A percentile compares a stretch with the other conserved stretches of the same genome.
Conservation (phyloP, 2,113 vertebrate genomes). For the Peromyscus polionotus region DNA sequence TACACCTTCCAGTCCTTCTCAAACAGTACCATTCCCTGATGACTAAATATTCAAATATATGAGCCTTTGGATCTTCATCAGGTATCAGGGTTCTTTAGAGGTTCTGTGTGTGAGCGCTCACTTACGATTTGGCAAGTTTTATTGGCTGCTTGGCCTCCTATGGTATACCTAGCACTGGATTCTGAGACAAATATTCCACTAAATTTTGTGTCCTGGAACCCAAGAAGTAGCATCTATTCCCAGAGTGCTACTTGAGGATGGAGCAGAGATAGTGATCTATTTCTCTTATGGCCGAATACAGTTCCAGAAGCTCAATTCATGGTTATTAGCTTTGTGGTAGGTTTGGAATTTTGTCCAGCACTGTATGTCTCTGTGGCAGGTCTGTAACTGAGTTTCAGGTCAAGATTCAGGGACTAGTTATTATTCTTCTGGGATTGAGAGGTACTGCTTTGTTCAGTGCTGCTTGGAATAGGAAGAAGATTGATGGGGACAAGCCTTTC, state of each 20-base stretch:
- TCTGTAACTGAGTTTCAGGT: too few relatives aligned
- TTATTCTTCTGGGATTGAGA: neutral
- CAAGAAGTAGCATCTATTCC: neutral
- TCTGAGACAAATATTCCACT: neutral
- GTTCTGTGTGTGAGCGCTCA: neutral
- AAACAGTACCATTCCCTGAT: neutral
- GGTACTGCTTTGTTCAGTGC: neutral
- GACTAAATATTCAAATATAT: neutral
- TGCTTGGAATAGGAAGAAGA: too few relatives aligned
- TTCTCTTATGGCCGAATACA: fast-evolving
- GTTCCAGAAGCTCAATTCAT: neutral
- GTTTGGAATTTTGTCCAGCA: neutral
- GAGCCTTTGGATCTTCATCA: neutral
- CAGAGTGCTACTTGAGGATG: neutral
- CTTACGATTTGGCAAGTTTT: neutral
- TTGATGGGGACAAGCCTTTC: neutral
- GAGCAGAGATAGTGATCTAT: neutral
- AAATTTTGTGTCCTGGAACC: neutral
- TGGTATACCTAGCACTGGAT: neutral
- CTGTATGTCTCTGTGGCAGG: too few relatives aligned
- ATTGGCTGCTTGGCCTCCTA: neutral
- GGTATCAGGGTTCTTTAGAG: neutral
- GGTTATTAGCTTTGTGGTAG: too few relatives aligned
- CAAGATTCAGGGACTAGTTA: neutral
- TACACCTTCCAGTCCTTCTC: neutral